Evolutionary conservation across 2,113 vertebrate species (phyloP).

Genomic region (Cynopterus brachyotis): DNA sequence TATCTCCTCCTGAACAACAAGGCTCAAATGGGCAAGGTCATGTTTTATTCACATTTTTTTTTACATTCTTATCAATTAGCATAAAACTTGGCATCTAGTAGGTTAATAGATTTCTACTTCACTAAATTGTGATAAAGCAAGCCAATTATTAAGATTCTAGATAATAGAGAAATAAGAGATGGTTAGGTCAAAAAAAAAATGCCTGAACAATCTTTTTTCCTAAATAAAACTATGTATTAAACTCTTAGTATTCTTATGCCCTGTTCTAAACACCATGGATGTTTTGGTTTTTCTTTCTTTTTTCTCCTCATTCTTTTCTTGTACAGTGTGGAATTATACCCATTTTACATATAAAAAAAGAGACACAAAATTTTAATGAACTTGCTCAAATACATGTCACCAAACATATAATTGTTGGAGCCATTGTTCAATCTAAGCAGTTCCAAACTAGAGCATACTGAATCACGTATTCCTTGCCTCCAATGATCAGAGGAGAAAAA

Average conservation of each 20-base stretch:
- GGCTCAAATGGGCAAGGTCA: background rate
- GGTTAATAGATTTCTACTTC: slow-evolving; percentile 27
- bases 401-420: background rate
- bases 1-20: background rate
- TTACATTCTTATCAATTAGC: background rate
- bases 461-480: accelerated
- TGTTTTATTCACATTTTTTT: slow-evolving; percentile 4
- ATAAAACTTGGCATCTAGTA: background rate
- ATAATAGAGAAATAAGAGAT: background rate
- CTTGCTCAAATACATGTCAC: background rate
- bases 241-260: background rate
- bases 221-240: background rate
- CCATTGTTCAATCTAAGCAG: background rate
- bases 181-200: background rate
- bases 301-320: background rate
- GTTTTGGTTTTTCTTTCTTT: background rate
- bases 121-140: background rate
- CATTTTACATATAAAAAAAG: background rate
- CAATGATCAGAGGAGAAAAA: background rate
- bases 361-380: background rate
- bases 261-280: background rate
- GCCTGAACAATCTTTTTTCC: background rate
- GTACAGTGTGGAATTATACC: background rate
- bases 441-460: background rate
- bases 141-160: background rate